These are phyloP conservation scores for Cabera pusaria DNA, from an alignment of 2,888 invertebrate species.

Conservation along the genomic window DNA sequence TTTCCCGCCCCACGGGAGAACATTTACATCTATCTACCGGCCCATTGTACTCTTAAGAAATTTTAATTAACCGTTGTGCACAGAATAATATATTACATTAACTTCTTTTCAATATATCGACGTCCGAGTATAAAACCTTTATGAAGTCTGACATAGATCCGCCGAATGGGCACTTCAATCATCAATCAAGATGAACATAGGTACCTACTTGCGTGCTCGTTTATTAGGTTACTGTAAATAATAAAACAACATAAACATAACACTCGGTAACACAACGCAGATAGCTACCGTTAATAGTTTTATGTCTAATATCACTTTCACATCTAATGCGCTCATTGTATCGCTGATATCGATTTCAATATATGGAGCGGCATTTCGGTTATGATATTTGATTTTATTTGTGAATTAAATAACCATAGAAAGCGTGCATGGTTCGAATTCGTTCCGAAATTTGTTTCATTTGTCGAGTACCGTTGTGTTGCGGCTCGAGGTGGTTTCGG, in stretches of 20 bases:
- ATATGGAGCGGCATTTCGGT: slow-evolving; percentile 29
- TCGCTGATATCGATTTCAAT: slow-evolving; percentile 28
- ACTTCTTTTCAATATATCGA: slow-evolving; percentile 35
- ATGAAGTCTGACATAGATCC: slow-evolving; percentile 43
- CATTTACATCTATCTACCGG: slow-evolving; percentile 38
- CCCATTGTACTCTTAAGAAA: slow-evolving; percentile 48
- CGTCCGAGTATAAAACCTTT: slow-evolving; percentile 38
- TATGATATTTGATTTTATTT: slow-evolving; percentile 22
- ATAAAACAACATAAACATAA: slow-evolving; percentile 35
- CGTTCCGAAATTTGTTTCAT: slow-evolving; percentile 46
- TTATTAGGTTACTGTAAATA: slow-evolving; percentile 40
- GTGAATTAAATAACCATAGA: slow-evolving; percentile 30
- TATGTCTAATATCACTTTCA: slow-evolving; percentile 35
- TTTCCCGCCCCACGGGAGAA: slow-evolving; percentile 62
- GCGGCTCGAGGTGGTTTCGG: slow-evolving; percentile 34
- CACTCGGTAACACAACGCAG: slow-evolving; percentile 28
- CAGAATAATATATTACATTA: slow-evolving; percentile 44
- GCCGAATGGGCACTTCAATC: slow-evolving; percentile 40
- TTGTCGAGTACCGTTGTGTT: slow-evolving; percentile 55
- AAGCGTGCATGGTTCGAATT: slow-evolving; percentile 42
- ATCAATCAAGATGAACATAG: slow-evolving; percentile 41
- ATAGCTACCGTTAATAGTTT: slow-evolving; percentile 35
- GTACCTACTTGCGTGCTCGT: slow-evolving; percentile 17
- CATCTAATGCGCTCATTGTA: slow-evolving; percentile 32
- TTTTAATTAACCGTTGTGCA: slow-evolving; percentile 55